Conservation (phyloP, 35 echinoderm and acorn worm genomes). For the Apostichopus japonicus region DNA sequence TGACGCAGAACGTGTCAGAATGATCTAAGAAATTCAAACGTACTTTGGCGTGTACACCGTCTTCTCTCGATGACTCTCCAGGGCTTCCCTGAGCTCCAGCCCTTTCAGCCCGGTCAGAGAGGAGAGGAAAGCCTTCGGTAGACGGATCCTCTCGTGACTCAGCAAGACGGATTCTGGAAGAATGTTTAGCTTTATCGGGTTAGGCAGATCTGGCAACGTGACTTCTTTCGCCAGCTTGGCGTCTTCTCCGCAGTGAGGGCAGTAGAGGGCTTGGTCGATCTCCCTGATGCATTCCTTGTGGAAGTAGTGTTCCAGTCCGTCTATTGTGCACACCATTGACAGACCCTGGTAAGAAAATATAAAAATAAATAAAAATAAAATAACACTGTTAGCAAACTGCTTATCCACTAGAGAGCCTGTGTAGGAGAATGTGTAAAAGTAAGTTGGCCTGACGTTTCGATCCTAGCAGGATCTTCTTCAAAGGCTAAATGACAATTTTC, state of each 20-base stretch:
- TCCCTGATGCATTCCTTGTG: slow-evolving; percentile 93
- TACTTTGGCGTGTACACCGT: background rate
- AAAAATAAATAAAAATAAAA: too few relatives aligned
- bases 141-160: slow-evolving; percentile 70
- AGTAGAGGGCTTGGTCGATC: slow-evolving; percentile 89
- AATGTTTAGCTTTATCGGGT: slow-evolving; percentile 55
- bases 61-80: slow-evolving; percentile 7
- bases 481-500: too few relatives aligned
- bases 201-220: slow-evolving; percentile 52
- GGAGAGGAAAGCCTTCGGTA: slow-evolving; percentile 66
- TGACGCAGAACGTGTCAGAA: background rate
- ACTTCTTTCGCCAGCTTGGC: slow-evolving; percentile 71
- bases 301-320: slow-evolving; percentile 82
- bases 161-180: slow-evolving; percentile 66
- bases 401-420: too few relatives aligned
- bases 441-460: too few relatives aligned
- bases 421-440: too few relatives aligned
- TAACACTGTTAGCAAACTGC: too few relatives aligned
- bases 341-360: slow-evolving; percentile 66
- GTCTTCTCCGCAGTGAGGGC: slow-evolving; percentile 95
- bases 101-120: slow-evolving; percentile 64
- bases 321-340: slow-evolving; percentile 81
- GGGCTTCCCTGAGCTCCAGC: slow-evolving; percentile 40
- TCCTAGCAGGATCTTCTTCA: too few relatives aligned
- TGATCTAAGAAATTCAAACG: background rate